Evolutionary conservation across 2,888 invertebrate genomes (phyloP).

Genomic region (Cecidostiba fungosa): DNA sequence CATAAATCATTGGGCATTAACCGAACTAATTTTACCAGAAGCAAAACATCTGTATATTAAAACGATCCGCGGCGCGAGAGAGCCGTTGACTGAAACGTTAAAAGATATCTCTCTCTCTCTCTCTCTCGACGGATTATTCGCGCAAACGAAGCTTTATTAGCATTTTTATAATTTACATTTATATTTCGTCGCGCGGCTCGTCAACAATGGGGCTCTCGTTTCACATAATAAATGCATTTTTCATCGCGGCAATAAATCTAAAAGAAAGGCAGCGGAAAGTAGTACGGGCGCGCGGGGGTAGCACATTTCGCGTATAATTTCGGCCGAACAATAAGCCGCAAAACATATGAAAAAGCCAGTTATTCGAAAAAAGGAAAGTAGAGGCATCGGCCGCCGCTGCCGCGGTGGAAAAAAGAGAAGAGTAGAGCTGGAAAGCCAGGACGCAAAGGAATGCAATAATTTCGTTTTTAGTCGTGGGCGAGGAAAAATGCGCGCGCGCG

Average conservation of each 20-base stretch:
- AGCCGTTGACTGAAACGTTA: conserved; percentile 45
- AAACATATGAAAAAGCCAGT: conserved; percentile 51
- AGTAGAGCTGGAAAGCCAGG: conserved; percentile 8
- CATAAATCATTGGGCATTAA: conserved; percentile 77
- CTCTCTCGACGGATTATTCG: background rate
- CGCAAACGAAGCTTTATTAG: conserved; percentile 8
- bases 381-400: background rate
- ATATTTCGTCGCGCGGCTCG: conserved; percentile 54
- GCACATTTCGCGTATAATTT: conserved; percentile 59
- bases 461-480: conserved; percentile 54
- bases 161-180: conserved; percentile 55
- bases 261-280: conserved; percentile 29
- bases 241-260: conserved; percentile 56
- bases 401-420: background rate
- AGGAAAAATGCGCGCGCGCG: conserved; percentile 41
- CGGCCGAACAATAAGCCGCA: conserved; percentile 58
- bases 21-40: conserved; percentile 75
- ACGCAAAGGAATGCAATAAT: conserved; percentile 63
- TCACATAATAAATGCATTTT: conserved; percentile 61
- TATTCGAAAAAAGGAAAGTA: conserved; percentile 18
- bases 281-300: background rate
- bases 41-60: conserved; percentile 75
- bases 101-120: conserved; percentile 40
- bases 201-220: conserved; percentile 48
- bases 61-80: conserved; percentile 47